Evolutionary conservation across 2,888 invertebrate genomes (phyloP), one percentile per base, ranked within the genome.

Genomic region (Scrobipalpa atriplicella): DNA sequence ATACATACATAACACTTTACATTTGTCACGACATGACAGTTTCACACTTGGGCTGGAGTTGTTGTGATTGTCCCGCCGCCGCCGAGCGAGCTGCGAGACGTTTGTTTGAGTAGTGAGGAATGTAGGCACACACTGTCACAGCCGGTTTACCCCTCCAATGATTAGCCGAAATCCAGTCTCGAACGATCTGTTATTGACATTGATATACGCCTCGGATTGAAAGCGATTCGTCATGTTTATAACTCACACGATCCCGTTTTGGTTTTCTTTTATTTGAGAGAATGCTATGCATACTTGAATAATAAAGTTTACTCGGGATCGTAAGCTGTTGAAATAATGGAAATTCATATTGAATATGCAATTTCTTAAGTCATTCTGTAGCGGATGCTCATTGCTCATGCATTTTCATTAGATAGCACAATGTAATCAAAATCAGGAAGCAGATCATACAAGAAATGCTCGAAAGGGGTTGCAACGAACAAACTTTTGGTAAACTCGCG

Each of bases 141-240:
- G 80, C 78, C 78, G 79, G 79, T 79, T 81, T 75, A 77, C 73
- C 78, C 74, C 70, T 74, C 75, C 76, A 76, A 83, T 82, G 83
- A 83, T 84, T 82, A 82, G 79, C 79, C 76, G 78, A 78, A 82
- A 79, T 77, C 77, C 75, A 76, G 80, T 81, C 83, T 84, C 82
- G 82, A 78, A 70, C 72, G 69, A 67, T 71, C 71, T 76, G 73
- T 73, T 77, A 80, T 78, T 78, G 81, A 81, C 78, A 78, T 72
- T 76, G 71, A 74, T 73, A 74, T 73, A 71, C 67, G 69, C 61
- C 71, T 65, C 64, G 67, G 70, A 71, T 70, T 70, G 71, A 71
- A 74, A 68, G 66, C 66, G 67, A 68, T 68, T 68, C 68, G 68
- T 69, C 66, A 69, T 71, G 68, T 73, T 70, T 70, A 70, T 66